Percentiles rank a stretch among this genome's conserved stretches.
Conservation (phyloP, 2,888 invertebrate genomes). For the Parochlus steinenii region DNA sequence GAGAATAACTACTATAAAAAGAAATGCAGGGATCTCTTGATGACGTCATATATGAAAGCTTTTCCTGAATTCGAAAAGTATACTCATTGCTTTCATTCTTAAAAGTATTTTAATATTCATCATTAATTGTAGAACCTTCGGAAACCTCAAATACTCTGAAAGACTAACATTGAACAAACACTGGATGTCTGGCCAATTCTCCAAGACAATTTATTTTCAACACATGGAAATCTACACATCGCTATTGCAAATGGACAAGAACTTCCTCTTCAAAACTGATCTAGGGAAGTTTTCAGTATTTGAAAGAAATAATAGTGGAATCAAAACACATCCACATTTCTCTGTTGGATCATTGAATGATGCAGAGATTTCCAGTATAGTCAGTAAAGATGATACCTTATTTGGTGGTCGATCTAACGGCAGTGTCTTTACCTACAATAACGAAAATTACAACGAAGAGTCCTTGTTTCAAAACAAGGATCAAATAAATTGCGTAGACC, state of each 20-base stretch:
- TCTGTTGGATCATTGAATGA: slow-evolving; percentile 1
- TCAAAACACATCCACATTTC: slow-evolving; percentile 1
- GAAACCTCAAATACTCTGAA: slow-evolving; percentile 6
- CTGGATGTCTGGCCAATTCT: slow-evolving; percentile 5
- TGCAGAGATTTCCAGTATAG: slow-evolving; percentile 4
- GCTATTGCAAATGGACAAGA: not conserved
- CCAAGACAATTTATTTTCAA: slow-evolving; percentile 5
- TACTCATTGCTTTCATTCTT: too few species aligned
- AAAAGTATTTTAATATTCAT: slow-evolving; percentile 7
- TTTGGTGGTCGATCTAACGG: slow-evolving; percentile 4
- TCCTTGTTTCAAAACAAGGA: not conserved
- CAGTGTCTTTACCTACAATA: slow-evolving; percentile 1
- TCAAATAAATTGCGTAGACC: slow-evolving; percentile 2
- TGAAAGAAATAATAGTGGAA: slow-evolving; percentile 3
- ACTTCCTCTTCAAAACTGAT: not conserved
- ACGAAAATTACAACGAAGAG: slow-evolving; percentile 7
- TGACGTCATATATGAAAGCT: slow-evolving; percentile 8
- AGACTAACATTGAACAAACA: slow-evolving; percentile 7
- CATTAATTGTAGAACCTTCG: too few species aligned
- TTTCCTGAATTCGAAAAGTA: slow-evolving; percentile 6
- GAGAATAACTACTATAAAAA: slow-evolving; percentile 3
- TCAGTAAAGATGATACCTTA: not conserved
- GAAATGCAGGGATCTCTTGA: slow-evolving; percentile 3
- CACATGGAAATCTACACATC: slow-evolving; percentile 9
- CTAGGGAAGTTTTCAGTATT: slow-evolving; percentile 7